phyloP scores from a whole-genome alignment of 2,797 vertebrate species.

The Sphenodon punctatus region DNA sequence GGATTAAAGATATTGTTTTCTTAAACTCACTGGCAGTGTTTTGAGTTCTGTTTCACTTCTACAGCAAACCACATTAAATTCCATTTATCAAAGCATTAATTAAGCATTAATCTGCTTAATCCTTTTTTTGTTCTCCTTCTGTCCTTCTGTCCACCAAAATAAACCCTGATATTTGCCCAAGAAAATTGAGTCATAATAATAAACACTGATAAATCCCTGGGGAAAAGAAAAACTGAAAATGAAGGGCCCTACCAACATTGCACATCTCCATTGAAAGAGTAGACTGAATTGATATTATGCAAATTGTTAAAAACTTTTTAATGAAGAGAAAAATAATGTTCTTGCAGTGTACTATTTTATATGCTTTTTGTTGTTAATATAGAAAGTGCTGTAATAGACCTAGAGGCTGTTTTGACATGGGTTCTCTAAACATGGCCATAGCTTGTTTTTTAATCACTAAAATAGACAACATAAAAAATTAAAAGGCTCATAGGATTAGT shows the following conservation, averaged over 20 bases:
- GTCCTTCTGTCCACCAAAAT: too few relatives aligned
- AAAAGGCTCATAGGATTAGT: background rate
- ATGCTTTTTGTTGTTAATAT: background rate
- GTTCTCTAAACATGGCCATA: background rate
- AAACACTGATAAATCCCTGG: too few relatives aligned
- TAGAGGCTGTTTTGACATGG: background rate
- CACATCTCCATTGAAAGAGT: fast-evolving
- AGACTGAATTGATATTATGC: background rate
- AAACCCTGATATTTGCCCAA: too few relatives aligned
- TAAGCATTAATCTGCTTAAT: too few relatives aligned
- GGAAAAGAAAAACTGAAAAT: too few relatives aligned
- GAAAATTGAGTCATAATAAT: too few relatives aligned
- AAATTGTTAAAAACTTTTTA: background rate
- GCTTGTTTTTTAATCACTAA: background rate
- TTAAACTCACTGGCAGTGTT: too few relatives aligned
- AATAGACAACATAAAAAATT: background rate
- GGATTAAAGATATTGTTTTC: too few relatives aligned
- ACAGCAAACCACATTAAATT: too few relatives aligned
- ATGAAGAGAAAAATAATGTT: background rate
- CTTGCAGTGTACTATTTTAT: background rate
- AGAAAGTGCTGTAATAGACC: fast-evolving
- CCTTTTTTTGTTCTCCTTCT: too few relatives aligned
- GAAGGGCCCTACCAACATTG: background rate
- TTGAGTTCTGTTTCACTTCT: too few relatives aligned
- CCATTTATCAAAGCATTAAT: too few relatives aligned